Conservation (phyloP, 2,888 invertebrate genomes). For the Ypsolopha scabrella region DNA sequence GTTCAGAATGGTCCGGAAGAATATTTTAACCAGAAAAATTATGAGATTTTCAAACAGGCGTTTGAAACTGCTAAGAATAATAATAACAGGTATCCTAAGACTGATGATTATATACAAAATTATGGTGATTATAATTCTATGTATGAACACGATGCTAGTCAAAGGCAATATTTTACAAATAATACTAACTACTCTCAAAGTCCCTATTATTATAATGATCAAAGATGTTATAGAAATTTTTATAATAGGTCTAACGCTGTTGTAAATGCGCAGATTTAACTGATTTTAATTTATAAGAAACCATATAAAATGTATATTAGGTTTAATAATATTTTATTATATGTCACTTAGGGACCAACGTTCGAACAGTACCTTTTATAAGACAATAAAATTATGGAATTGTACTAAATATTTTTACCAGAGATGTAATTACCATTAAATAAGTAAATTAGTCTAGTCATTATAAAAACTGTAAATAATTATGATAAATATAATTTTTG, state of each 20-base stretch:
- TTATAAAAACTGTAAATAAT: not conserved
- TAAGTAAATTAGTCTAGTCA: not conserved
- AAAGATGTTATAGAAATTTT: conserved; percentile 50
- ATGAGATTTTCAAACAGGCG: conserved; percentile 70
- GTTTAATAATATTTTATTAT: not conserved
- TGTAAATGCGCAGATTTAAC: conserved; percentile 53
- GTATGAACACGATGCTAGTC: conserved; percentile 27
- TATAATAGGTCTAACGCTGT: conserved; percentile 41
- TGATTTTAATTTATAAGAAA: not conserved
- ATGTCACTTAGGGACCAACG: not conserved
- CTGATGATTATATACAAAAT: conserved; percentile 24
- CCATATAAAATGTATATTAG: not conserved
- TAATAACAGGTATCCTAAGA: conserved; percentile 29
- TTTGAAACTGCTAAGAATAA: conserved; percentile 59
- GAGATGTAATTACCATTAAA: not conserved
- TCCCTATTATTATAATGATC: conserved; percentile 46
- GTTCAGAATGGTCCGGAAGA: conserved; percentile 26
- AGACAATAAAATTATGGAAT: not conserved
- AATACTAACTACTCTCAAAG: conserved; percentile 36
- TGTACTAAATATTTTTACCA: not conserved
- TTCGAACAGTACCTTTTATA: not conserved
- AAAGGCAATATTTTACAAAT: conserved; percentile 33
- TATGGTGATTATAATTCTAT: conserved; percentile 30
- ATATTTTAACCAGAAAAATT: conserved; percentile 64
- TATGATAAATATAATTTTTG: not conserved